Evolutionary conservation across 2,888 invertebrate species (phyloP).

Genomic region (Caradrina clavipalpis): DNA sequence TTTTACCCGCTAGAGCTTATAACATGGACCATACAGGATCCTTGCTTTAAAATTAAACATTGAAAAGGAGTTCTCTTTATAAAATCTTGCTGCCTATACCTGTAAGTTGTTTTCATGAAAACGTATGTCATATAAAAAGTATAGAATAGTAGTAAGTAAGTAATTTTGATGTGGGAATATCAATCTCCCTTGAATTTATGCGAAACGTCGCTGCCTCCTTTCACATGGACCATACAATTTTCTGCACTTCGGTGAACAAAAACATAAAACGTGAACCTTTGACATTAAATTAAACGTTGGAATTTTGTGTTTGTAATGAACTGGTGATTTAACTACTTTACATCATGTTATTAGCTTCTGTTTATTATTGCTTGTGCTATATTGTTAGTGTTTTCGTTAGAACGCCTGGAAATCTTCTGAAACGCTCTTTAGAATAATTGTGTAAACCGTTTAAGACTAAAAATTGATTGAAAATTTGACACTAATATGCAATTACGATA

Average conservation of each 20-base stretch:
- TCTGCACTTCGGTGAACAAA: conserved; percentile 36
- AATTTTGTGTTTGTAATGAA: conserved; percentile 29
- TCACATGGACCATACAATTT: conserved; percentile 9
- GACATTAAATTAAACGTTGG: conserved; percentile 32
- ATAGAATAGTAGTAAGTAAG: too few relatives aligned
- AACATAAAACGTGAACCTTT: conserved; percentile 34
- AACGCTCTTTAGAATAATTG: too few relatives aligned
- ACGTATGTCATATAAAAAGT: too few relatives aligned
- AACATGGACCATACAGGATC: conserved; percentile 57
- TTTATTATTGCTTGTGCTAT: background rate
- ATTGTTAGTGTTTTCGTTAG: background rate
- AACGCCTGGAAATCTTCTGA: background rate
- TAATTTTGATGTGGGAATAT: too few relatives aligned
- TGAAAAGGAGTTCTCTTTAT: conserved; percentile 40
- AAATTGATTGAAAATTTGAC: too few relatives aligned
- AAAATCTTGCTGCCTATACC: conserved; percentile 15
- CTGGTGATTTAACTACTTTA: conserved; percentile 20
- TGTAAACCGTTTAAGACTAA: too few relatives aligned
- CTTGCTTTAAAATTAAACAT: conserved; percentile 35
- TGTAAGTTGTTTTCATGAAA: background rate
- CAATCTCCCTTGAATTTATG: too few relatives aligned
- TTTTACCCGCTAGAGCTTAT: conserved; percentile 36
- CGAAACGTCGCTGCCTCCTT: conserved; percentile 36
- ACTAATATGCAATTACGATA: too few relatives aligned
- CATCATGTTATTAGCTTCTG: background rate